A percentile compares a stretch with the other conserved stretches of the same genome.
These are phyloP conservation scores for Drosophila vallismaia DNA, from an alignment of 2,888 invertebrate genomes.

Conservation along the genomic window DNA sequence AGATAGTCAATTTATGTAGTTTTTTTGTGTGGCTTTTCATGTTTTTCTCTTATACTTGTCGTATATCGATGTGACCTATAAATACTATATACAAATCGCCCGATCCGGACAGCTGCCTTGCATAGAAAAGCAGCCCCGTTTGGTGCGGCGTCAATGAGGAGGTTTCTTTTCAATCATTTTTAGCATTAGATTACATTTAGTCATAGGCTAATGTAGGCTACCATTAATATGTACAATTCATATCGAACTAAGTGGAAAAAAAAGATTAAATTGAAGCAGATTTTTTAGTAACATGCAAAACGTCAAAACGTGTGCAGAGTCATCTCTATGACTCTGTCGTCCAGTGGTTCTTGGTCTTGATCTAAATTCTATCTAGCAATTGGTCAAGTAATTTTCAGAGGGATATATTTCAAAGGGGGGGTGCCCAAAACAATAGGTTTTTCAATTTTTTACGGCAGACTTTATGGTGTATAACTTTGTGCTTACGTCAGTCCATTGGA, in stretches of 20 bases:
- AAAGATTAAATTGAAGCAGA: slow-evolving; percentile 73
- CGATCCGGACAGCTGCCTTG: slow-evolving; percentile 62
- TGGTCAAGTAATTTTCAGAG: slow-evolving; percentile 36
- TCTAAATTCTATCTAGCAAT: slow-evolving; percentile 39
- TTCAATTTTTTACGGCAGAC: slow-evolving; percentile 27
- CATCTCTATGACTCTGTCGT: slow-evolving; percentile 34
- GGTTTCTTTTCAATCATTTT: slow-evolving; percentile 51
- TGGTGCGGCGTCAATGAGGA: slow-evolving; percentile 63
- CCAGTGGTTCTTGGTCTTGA: slow-evolving; percentile 48
- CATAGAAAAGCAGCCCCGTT: slow-evolving; percentile 64
- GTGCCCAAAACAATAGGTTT: slow-evolving; percentile 8
- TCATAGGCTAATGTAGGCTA: slow-evolving; percentile 29
- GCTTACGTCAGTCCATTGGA: slow-evolving; percentile 67
- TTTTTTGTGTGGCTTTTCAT: slow-evolving; percentile 38
- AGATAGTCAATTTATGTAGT: slow-evolving; percentile 69
- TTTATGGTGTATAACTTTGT: slow-evolving; percentile 45
- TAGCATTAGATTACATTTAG: slow-evolving; percentile 45
- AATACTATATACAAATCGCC: slow-evolving; percentile 70
- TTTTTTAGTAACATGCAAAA: slow-evolving; percentile 80
- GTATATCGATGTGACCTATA: slow-evolving; percentile 60
- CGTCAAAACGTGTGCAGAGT: slow-evolving; percentile 67
- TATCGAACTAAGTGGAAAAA: slow-evolving; percentile 58
- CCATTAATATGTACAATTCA: slow-evolving; percentile 67
- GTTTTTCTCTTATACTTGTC: slow-evolving; percentile 25
- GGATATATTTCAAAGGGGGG: not conserved